A percentile compares a stretch with the other conserved stretches of the same genome.
phyloP scores from a whole-genome alignment of 2,797 vertebrate genomes.

The Sebastes minor region DNA sequence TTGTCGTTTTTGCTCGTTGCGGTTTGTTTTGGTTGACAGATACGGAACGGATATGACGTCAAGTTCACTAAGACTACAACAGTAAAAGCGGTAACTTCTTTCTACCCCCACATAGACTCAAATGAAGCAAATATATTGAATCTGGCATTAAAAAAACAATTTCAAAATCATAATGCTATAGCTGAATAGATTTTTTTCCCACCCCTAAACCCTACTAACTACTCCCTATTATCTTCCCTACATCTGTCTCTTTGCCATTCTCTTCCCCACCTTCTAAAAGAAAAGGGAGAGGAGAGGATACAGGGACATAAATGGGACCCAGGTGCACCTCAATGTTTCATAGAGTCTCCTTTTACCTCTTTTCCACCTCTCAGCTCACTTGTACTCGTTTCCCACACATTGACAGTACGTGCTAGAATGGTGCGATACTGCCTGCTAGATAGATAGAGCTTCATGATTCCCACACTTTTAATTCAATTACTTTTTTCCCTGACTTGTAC shows the following conservation, averaged over 20 bases:
- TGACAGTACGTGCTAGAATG: background rate
- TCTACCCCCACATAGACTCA: no score
- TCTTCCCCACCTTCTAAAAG: conserved; percentile 1
- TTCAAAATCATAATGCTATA: background rate
- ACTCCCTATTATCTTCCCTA: background rate
- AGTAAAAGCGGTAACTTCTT: no score
- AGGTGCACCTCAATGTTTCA: conserved; percentile 1
- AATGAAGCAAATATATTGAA: no score
- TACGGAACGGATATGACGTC: no score
- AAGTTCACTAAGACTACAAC: no score
- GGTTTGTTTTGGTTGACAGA: no score
- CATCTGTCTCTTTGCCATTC: background rate
- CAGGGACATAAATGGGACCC: background rate
- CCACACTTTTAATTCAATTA: conserved; percentile 55
- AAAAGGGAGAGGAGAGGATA: background rate
- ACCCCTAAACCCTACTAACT: background rate
- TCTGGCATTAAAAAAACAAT: no score
- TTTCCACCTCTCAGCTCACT: conserved; percentile 7
- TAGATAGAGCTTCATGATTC: conserved; percentile 16
- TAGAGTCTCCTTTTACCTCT: background rate
- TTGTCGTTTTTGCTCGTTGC: no score
- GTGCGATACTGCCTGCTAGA: background rate
- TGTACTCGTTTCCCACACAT: background rate
- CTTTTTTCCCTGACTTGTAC: conserved; percentile 31
- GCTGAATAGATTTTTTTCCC: background rate